Base-by-base conservation (phyloP, 2,113 vertebrate genomes). In the Sakesphorus luctuosus region DNA sequence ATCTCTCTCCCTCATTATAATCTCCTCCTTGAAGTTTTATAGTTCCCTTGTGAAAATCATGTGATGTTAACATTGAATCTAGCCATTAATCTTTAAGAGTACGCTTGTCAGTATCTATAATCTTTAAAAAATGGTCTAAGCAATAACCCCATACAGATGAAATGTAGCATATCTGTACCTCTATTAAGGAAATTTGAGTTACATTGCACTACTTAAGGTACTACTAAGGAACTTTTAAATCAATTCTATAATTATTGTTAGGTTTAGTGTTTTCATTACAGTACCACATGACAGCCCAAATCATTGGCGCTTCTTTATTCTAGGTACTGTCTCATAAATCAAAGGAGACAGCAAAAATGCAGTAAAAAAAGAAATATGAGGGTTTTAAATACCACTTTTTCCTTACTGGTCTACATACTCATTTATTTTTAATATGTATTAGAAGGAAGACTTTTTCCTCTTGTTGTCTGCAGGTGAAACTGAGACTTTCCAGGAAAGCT, bases 1-100 rank as follows among this genome's bases (percentile, higher is more conserved):
- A 84, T 19, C 53, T 44, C 20, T 76, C 31, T 88, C 65, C 75
- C 62, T 93, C 94, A 92, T 97, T 95, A 94, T 88, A 80, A 91
- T 77, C 11, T 63, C 26, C 35, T 84, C 47, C 80, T 94, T 3
- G 6, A 89, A 65, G 38, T 36, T 89, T 84, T 96, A 87, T 58
- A 44, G 77, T 18, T 96, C 77, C 74, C 52, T 74, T 29, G 26
- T 94, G 96, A 79, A 91, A 92, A 83, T 19, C 36, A 53, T 63
- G 50, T 89, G 59, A 87, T 87, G 17, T 68, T 91, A 82, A 82
- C 17, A 52, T 21, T 77, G 31, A 14, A 35, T 86, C 29, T 63
- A 65, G 31, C n/a, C 67, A 76, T 91, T 92, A 93, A 92, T 96
- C 55, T 89, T 46, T 56, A 77, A 53, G 18, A 35, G 3, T 53